These are phyloP conservation scores for Leptodactylus fuscus DNA, from an alignment of 2,113 vertebrate species.

Conservation along the genomic window DNA sequence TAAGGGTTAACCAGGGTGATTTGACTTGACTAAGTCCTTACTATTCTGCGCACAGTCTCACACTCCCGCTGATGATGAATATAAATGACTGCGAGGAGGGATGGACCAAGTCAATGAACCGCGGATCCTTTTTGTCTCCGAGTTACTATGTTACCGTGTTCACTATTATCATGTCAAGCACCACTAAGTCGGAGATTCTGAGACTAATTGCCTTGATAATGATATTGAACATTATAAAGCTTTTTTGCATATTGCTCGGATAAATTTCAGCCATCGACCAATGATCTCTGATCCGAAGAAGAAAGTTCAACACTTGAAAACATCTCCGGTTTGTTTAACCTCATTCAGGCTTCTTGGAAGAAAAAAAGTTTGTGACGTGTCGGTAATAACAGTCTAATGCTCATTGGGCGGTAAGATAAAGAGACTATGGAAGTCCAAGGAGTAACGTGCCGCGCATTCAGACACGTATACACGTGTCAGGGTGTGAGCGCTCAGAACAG, in stretches of 20 bases:
- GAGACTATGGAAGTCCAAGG: too few species aligned
- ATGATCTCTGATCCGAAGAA: constrained; percentile 43
- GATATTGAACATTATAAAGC: constrained; percentile 57
- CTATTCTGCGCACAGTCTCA: constrained; percentile 3
- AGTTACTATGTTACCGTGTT: constrained; percentile 55
- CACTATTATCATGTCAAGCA: constrained; percentile 53
- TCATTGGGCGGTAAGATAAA: too few species aligned
- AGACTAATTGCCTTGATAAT: constrained; percentile 58
- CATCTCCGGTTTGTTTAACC: constrained; percentile 16
- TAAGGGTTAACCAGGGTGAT: neutral
- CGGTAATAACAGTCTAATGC: neutral
- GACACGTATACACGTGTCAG: too few species aligned
- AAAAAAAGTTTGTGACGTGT: neutral
- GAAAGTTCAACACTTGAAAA: constrained; percentile 27
- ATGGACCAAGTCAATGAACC: constrained; percentile 52
- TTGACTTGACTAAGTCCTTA: neutral
- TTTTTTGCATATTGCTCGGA: constrained; percentile 50
- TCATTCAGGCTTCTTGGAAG: neutral
- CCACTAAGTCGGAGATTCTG: constrained; percentile 42
- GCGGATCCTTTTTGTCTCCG: constrained; percentile 47
- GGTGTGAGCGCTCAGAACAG: too few species aligned
- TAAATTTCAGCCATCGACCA: constrained; percentile 41
- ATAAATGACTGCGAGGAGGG: constrained; percentile 45
- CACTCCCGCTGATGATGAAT: constrained; percentile 23
- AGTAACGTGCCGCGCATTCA: too few species aligned